phyloP scores from a whole-genome alignment of 2,888 invertebrate species.

The Drosophila aldrichi region DNA sequence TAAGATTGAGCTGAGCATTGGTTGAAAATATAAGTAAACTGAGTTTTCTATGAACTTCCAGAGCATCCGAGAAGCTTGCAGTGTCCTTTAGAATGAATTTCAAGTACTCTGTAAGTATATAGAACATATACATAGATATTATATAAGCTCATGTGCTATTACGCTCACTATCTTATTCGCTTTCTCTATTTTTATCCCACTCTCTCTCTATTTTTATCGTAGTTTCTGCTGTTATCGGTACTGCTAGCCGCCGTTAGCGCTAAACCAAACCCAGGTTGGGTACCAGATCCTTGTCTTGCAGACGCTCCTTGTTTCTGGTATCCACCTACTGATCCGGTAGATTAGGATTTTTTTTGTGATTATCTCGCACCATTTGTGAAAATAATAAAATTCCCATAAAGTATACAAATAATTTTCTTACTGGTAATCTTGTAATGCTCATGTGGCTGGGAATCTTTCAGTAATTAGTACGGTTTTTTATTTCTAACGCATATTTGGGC shows the following conservation, averaged over 20 bases:
- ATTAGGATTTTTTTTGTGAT: conserved; percentile 29
- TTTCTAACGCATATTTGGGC: no score
- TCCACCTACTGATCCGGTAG: no score
- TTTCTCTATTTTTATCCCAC: background rate
- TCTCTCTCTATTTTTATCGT: background rate
- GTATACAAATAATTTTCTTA: conserved; percentile 54
- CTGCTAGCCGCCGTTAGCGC: conserved; percentile 28
- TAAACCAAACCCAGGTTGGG: no score
- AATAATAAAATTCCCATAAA: conserved; percentile 68
- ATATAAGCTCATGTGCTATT: background rate
- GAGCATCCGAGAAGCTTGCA: background rate
- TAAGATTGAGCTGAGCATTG: conserved; percentile 1
- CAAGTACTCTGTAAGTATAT: conserved; percentile 49
- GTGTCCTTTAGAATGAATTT: conserved; percentile 29
- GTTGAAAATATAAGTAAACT: conserved; percentile 26
- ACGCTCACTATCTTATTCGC: background rate
- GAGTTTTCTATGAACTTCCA: background rate
- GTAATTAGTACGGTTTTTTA: conserved; percentile 51
- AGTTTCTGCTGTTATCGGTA: conserved; percentile 54
- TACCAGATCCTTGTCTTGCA: no score
- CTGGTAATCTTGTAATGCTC: conserved; percentile 20
- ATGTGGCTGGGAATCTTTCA: conserved; percentile 15
- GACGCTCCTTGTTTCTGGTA: conserved; percentile 3
- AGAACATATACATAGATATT: background rate
- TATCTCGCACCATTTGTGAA: conserved; percentile 57